Evolutionary conservation across 2,888 invertebrate species (phyloP).

Genomic region (Leptopterna dolabrata): DNA sequence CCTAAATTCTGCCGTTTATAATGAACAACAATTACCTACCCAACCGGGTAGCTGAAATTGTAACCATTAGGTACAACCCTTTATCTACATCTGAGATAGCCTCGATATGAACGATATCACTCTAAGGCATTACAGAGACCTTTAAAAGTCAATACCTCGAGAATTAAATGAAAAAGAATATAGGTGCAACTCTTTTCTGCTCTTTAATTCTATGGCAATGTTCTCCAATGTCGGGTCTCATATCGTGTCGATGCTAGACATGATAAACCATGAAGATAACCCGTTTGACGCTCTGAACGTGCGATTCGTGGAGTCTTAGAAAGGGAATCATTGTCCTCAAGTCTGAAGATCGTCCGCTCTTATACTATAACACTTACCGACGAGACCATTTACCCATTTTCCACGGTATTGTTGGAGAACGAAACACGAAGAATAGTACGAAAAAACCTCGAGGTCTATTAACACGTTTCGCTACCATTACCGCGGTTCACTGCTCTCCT

Average conservation of each 20-base stretch:
- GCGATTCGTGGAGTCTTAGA: not conserved
- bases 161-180: too few relatives aligned
- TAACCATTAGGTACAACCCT: too few relatives aligned
- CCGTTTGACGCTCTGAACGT: not conserved
- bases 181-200: too few relatives aligned
- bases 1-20: not conserved
- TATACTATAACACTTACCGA: too few relatives aligned
- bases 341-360: not conserved
- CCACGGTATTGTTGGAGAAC: not conserved
- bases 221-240: too few relatives aligned
- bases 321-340: not conserved
- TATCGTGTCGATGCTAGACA: not conserved
- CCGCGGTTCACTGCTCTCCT: not conserved
- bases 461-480: not conserved
- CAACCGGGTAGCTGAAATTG: too few relatives aligned
- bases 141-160: too few relatives aligned
- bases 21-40: not conserved
- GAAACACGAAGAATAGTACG: not conserved
- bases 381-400: not conserved
- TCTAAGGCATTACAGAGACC: too few relatives aligned
- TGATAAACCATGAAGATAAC: not conserved
- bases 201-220: too few relatives aligned
- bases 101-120: too few relatives aligned
- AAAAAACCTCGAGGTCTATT: not conserved
- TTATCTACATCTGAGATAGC: too few relatives aligned